Conservation (phyloP, 1,140 invertebrate genomes). For the Drosophila sproati region DNA sequence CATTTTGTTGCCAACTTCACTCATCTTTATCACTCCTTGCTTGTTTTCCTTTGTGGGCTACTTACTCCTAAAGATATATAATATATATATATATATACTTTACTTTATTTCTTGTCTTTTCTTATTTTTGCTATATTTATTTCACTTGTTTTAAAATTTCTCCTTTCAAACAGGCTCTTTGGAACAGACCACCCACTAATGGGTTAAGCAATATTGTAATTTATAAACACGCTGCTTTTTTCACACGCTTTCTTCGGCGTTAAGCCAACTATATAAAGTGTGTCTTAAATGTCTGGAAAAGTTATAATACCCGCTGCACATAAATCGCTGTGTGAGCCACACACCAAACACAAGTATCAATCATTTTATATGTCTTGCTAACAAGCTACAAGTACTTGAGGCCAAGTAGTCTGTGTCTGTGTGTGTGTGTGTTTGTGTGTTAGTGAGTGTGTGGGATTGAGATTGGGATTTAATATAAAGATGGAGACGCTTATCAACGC, state of each 20-base stretch:
- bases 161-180: too few relatives aligned
- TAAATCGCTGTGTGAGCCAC: constrained; percentile 8
- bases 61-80: too few relatives aligned
- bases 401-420: constrained; percentile 1
- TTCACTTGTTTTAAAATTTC: too few relatives aligned
- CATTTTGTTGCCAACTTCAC: not conserved
- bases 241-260: constrained; percentile 22
- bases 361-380: constrained; percentile 36
- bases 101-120: too few relatives aligned
- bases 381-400: constrained; percentile 40
- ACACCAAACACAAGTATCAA: constrained; percentile 36
- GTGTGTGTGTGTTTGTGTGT: constrained; percentile 1
- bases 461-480: constrained; percentile 28
- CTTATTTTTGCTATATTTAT: too few relatives aligned
- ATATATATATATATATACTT: too few relatives aligned
- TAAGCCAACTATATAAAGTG: not conserved
- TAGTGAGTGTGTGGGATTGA: constrained; percentile 34
- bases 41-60: too few relatives aligned
- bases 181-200: not conserved
- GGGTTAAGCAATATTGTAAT: not conserved
- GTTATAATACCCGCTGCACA: constrained; percentile 11
- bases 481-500: constrained; percentile 39
- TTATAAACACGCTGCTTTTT: not conserved
- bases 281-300: constrained; percentile 18
- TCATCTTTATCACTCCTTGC: too few relatives aligned